phyloP scores from a whole-genome alignment of 2,797 vertebrate species.

The Synanceia verrucosa region DNA sequence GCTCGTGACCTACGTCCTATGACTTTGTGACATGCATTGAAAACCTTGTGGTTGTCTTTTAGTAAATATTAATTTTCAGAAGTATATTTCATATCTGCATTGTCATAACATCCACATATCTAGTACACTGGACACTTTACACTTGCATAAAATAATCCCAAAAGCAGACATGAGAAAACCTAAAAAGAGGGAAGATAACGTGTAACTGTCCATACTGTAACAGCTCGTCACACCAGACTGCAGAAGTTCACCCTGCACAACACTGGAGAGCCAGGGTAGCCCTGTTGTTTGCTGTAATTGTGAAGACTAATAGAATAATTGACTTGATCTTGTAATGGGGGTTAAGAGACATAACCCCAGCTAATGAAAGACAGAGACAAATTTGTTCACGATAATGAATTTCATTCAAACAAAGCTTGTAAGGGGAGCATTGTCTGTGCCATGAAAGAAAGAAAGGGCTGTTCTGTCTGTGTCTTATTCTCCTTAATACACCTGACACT shows the following conservation, averaged over 20 bases:
- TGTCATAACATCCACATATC: neutral
- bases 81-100: neutral
- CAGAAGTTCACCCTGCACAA: constrained; percentile 18
- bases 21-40: neutral
- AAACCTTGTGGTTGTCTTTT: neutral
- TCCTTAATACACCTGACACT: constrained; percentile 65
- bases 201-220: neutral
- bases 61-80: neutral
- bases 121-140: neutral
- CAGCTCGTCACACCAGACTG: constrained; percentile 15
- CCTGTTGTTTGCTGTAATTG: constrained; percentile 53
- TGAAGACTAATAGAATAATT: constrained; percentile 63
- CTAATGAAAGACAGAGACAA: constrained; percentile 61
- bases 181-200: neutral
- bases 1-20: neutral
- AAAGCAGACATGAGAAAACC: neutral
- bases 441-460: constrained; percentile 6
- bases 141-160: neutral
- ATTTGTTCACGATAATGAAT: constrained; percentile 64
- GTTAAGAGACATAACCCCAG: constrained; percentile 64
- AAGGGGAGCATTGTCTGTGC: constrained; percentile 39
- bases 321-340: constrained; percentile 58
- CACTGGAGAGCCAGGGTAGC: constrained; percentile 24
- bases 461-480: constrained; percentile 42
- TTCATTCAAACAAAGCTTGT: constrained; percentile 54